Conservation (phyloP, 2,888 invertebrate genomes). For the Xanthorhoe designata region DNA sequence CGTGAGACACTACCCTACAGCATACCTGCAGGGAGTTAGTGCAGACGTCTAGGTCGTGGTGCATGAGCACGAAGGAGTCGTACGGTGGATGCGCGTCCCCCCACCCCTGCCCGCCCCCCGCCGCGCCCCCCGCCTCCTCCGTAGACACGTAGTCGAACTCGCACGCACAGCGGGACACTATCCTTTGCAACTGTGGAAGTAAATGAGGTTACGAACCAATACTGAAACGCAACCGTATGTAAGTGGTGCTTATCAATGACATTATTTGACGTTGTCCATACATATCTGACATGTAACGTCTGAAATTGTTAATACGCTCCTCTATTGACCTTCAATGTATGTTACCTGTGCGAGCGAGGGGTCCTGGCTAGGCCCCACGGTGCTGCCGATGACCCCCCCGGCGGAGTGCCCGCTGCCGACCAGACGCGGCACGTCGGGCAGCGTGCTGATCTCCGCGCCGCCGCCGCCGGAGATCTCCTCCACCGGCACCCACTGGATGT, state of each 20-base stretch:
- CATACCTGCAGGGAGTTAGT: slow-evolving; percentile 94
- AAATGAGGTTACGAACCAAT: background rate
- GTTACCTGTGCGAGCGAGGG: slow-evolving; percentile 77
- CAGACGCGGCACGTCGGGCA: slow-evolving; percentile 94
- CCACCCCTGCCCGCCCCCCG: slow-evolving; percentile 87
- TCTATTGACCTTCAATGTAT: background rate
- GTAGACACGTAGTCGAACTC: slow-evolving; percentile 99
- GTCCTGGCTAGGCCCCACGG: slow-evolving; percentile 90
- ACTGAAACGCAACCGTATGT: too few relatives aligned
- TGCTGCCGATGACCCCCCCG: slow-evolving; percentile 97
- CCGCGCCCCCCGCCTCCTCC: slow-evolving; percentile 90
- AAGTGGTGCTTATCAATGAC: too few relatives aligned
- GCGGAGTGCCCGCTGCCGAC: slow-evolving; percentile 98
- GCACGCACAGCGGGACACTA: slow-evolving; percentile 98
- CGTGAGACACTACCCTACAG: background rate
- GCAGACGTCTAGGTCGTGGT: slow-evolving; percentile 99
- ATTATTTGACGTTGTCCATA: too few relatives aligned
- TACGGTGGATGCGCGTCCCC: slow-evolving; percentile 93
- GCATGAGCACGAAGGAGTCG: slow-evolving; percentile 98
- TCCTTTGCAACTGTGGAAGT: slow-evolving; percentile 92
- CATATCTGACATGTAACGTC: too few relatives aligned
- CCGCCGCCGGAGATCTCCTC: slow-evolving; percentile 95
- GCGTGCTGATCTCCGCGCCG: slow-evolving; percentile 91
- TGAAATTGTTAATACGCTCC: too few relatives aligned
- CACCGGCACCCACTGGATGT: slow-evolving; percentile 98